Conservation (phyloP, 1,140 invertebrate species). For the Helicoverpa armigera region DNA sequence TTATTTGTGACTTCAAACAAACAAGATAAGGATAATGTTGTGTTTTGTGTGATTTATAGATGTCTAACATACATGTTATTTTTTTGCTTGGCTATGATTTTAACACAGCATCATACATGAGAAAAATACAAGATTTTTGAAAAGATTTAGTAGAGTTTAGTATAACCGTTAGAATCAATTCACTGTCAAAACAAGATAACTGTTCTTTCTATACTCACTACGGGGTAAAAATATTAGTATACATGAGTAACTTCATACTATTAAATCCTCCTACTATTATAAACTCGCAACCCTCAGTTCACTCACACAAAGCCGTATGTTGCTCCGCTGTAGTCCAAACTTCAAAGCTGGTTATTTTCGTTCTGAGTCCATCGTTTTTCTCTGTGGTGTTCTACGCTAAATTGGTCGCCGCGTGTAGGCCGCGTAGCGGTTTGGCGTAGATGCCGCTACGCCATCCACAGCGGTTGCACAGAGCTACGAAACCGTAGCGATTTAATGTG, state of each 20-base stretch:
- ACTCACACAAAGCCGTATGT: neutral
- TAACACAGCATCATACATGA: too few species aligned
- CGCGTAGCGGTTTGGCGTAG: conserved; percentile 66
- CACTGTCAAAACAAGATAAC: too few species aligned
- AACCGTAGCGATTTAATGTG: neutral
- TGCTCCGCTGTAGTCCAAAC: conserved; percentile 9
- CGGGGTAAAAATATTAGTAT: too few species aligned
- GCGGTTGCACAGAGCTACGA: conserved; percentile 56
- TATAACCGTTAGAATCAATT: too few species aligned
- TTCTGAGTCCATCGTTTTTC: conserved; percentile 48
- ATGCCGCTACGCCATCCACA: conserved; percentile 61
- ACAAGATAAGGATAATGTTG: conserved; percentile 54
- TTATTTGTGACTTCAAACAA: conserved; percentile 65
- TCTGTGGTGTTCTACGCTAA: conserved; percentile 53
- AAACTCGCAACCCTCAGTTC: too few species aligned
- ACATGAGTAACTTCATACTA: too few species aligned
- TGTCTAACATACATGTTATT: neutral
- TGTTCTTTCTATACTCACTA: too few species aligned
- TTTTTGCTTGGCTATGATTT: neutral
- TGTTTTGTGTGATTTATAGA: conserved; percentile 14
- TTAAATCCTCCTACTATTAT: too few species aligned
- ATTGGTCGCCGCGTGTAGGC: conserved; percentile 42
- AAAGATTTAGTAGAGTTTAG: too few species aligned
- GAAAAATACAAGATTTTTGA: too few species aligned
- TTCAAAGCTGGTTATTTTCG: conserved; percentile 33